Base-by-base conservation (phyloP, 1,140 invertebrate genomes). In the Cyrtorhinus lividipennis region DNA sequence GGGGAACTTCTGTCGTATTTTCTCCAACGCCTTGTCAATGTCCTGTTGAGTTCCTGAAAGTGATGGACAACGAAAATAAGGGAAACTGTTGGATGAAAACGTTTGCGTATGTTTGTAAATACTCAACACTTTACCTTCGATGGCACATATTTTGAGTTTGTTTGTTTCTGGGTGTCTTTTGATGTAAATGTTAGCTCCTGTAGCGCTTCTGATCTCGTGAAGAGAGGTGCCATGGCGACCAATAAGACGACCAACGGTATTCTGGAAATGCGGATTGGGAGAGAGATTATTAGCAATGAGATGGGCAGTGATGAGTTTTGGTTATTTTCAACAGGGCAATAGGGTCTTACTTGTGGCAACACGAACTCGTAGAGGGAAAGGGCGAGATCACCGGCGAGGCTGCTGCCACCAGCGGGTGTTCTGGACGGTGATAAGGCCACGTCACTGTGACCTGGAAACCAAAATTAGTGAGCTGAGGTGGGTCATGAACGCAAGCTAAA, bases 1-100 rank as follows among this genome's bases (percentile, higher is more conserved):
- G 12, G 92, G 90, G 69, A 95, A 90, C 73, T 85, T 85, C 67
- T 87, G 80, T 63, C 88, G 80, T 62, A 95, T 92, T 76, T 92
- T 81, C 62, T 82, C 80, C 68, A 95, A 74, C 22, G 91, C 90
- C 62, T 80, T 79, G 65, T 86, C 82, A 65, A 95, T 88, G 70
- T 88, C 84, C 64, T 75, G 77, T 65, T 83, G 78, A 22, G 80
- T 81, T 64, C 87, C 85, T 82, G 71, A 64, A 69, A 64, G 8
- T 27, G 18, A n/a, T n/a, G n/a, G n/a, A n/a, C n/a, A n/a, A n/a
- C n/a, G n/a, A 18, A 25, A 38, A 57, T 12, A 38, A 62, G 23
- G 20, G 23, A 53, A 61, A 62, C 0, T 61, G 63, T 26, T n/a
- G 24, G 61, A 18, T 30, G 24, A 24, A 24, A 57, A n/a, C n/a